Evolutionary conservation across 1,140 invertebrate species (phyloP), one percentile per base, ranked within the genome.

Genomic region (Orussus abietinus): DNA sequence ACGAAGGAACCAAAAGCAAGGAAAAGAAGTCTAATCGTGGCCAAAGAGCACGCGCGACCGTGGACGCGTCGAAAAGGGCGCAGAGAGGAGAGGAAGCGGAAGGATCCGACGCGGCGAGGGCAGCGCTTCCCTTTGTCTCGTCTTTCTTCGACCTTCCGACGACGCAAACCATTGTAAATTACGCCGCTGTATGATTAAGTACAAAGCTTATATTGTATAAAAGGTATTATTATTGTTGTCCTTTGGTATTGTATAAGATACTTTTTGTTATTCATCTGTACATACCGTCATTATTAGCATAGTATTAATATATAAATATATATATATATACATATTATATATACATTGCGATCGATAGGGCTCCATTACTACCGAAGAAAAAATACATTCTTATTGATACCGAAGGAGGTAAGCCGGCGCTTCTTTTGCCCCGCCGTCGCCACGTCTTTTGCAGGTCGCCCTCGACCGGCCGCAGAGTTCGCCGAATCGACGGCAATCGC

Each of bases 321-420:
- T 69, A n/a, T n/a, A n/a, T n/a, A n/a, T n/a, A n/a, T n/a, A n/a
- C n/a, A n/a, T n/a, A n/a, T n/a, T n/a, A n/a, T n/a, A n/a, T n/a
- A n/a, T n/a, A n/a, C n/a, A n/a, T 64, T 67, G 64, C 55, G 54
- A 64, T 51, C 38, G 48, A 60, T 59, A 65, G 65, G 55, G 51
- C 52, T 62, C 62, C 63, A 73, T 71, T 65, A 70, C 57, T 69
- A 68, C 57, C 40, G 55, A 63, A 50, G 51, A 60, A 58, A 55
- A 57, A 59, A 66, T 63, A 72, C 67, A 70, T 73, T 73, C 67
- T 72, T 73, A 71, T 73, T 69, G 69, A 69, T 67, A 69, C 61
- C n/a, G n/a, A n/a, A n/a, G n/a, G n/a, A n/a, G n/a, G n/a, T n/a
- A n/a, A n/a, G n/a, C n/a, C n/a, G n/a, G n/a, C n/a, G n/a, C n/a